phyloP scores from a whole-genome alignment of 2,113 vertebrate genomes.

The Proteles cristata region DNA sequence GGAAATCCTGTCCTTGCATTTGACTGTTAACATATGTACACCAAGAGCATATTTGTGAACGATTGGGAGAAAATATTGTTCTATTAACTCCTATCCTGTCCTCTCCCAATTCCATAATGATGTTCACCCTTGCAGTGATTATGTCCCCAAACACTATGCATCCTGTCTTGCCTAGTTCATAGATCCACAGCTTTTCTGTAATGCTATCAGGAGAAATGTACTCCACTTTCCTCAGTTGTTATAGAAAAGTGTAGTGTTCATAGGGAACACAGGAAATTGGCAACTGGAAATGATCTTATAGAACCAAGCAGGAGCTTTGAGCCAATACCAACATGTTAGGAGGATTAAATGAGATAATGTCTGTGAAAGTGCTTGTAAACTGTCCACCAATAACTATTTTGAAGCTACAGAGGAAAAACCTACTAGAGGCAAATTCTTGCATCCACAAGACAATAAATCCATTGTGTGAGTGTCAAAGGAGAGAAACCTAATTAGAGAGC shows the following conservation, averaged over 20 bases:
- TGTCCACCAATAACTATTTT: background rate
- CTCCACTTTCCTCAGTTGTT: background rate
- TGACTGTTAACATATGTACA: background rate
- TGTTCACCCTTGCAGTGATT: background rate
- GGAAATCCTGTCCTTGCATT: background rate
- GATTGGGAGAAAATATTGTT: background rate
- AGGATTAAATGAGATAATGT: slow-evolving; percentile 71
- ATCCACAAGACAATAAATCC: background rate
- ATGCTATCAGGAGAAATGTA: background rate
- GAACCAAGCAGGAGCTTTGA: background rate
- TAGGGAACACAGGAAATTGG: background rate
- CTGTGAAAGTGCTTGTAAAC: slow-evolving; percentile 47
- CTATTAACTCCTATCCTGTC: background rate
- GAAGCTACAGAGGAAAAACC: background rate
- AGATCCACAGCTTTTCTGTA: background rate
- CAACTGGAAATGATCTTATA: background rate
- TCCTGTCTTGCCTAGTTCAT: background rate
- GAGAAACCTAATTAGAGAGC: background rate
- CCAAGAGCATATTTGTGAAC: background rate
- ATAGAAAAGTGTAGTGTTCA: background rate
- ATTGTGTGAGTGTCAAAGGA: slow-evolving; percentile 12
- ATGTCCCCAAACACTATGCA: background rate
- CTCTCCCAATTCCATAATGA: background rate
- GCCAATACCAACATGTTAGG: slow-evolving; percentile 23
- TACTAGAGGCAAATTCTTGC: background rate